phyloP scores from a whole-genome alignment of 2,888 invertebrate genomes.

The Aphodius granarius region DNA sequence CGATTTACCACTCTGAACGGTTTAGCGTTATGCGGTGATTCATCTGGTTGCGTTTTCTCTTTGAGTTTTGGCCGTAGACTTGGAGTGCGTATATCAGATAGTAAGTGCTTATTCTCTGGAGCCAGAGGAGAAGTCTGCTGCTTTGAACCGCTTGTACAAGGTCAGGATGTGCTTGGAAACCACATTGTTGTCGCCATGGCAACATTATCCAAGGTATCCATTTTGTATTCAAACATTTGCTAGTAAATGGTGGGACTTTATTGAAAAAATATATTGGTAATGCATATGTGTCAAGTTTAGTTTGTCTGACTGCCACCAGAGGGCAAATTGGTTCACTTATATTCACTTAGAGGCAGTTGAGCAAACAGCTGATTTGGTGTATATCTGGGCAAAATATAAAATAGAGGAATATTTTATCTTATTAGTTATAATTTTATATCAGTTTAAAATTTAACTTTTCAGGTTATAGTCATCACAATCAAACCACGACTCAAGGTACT shows the following conservation, averaged over 20 bases:
- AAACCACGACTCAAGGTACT: slow-evolving; percentile 76
- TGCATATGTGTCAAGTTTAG: too few species aligned
- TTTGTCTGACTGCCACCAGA: too few species aligned
- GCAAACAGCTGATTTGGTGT: too few species aligned
- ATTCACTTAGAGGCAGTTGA: too few species aligned
- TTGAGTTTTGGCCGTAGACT: slow-evolving; percentile 85
- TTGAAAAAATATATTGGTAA: too few species aligned
- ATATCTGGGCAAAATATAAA: background rate
- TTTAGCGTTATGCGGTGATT: slow-evolving; percentile 80
- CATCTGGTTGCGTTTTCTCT: slow-evolving; percentile 91
- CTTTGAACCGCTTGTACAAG: slow-evolving; percentile 65
- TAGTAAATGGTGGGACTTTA: too few species aligned
- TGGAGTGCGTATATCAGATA: slow-evolving; percentile 83
- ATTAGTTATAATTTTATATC: background rate
- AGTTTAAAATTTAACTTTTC: slow-evolving; percentile 32
- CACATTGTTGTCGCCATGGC: slow-evolving; percentile 88
- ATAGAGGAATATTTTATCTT: background rate
- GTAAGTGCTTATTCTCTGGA: slow-evolving; percentile 90
- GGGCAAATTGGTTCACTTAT: too few species aligned
- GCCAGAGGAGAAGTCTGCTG: slow-evolving; percentile 92
- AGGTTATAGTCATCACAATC: slow-evolving; percentile 78
- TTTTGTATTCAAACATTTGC: too few species aligned
- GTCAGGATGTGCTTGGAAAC: slow-evolving; percentile 63
- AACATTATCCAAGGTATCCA: slow-evolving; percentile 80
- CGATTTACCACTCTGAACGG: slow-evolving; percentile 55